Evolutionary conservation across 2,888 invertebrate species (phyloP).

Genomic region (Dioctria linearis): DNA sequence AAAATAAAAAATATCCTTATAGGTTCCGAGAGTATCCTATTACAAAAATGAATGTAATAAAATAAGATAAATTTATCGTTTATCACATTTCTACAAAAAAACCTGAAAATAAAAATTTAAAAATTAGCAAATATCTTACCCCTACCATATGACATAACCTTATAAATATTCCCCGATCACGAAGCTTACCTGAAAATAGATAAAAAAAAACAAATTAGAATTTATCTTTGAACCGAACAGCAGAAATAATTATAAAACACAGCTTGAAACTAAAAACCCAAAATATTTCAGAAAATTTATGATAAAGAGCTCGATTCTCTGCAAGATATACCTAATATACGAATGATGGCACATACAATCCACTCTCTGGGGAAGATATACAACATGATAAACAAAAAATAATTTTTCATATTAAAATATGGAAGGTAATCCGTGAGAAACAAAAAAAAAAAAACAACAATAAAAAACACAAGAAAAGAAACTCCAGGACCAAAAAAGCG

Average conservation of each 20-base stretch:
- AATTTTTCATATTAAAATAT: conserved; percentile 37
- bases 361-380: too few relatives aligned
- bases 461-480: not conserved
- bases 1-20: too few relatives aligned
- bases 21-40: too few relatives aligned
- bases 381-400: not conserved
- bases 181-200: conserved; percentile 32
- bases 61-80: too few relatives aligned
- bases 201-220: conserved; percentile 7
- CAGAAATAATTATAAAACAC: conserved; percentile 37
- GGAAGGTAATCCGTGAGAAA: conserved; percentile 38
- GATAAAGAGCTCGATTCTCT: conserved; percentile 6
- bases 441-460: conserved; percentile 1
- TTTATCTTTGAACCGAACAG: not conserved
- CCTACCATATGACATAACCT: too few relatives aligned
- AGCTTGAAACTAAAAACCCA: conserved; percentile 28
- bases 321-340: not conserved
- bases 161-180: not conserved
- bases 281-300: conserved; percentile 19
- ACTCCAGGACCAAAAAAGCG: conserved; percentile 16
- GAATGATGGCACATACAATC: not conserved
- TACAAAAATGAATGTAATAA: too few relatives aligned
- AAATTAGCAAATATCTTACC: too few relatives aligned
- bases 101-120: too few relatives aligned
- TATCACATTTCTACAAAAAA: too few relatives aligned